Base-by-base conservation (phyloP, 1,140 invertebrate genomes). In the Popillia japonica region DNA sequence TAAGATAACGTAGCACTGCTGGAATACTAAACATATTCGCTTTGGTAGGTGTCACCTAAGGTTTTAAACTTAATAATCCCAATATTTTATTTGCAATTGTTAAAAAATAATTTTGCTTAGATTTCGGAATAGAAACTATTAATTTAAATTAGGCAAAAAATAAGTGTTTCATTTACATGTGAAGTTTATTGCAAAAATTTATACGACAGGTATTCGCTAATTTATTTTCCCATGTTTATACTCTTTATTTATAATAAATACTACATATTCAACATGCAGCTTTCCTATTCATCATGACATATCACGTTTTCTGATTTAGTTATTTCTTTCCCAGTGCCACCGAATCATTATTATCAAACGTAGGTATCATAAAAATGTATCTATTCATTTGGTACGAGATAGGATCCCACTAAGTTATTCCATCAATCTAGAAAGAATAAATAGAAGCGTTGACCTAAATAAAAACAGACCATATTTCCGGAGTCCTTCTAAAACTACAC, bases 401-500 rank as follows among this genome's bases (percentile, higher is more conserved):
- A 68, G 61, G 61, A 68, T 27, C 10, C 22, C 20, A 10, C 10
- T 10, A 34, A 68, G 27, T 68, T 22, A 68, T 74, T 42, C 34
- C 17, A 74, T 27, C n/a, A 20, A 42, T 41, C 72, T 74, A n/a
- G 23, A 41, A 41, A 40, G 27, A 74, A 74, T 41, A 74, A 41
- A 74, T 42, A 41, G 72, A 41, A 34, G 34, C 40, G 23, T 14
- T 74, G 72, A 74, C 40, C 72, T 44, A 74, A 74, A 74, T 74
- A 74, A 44, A 74, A n/a, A 41, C 40, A 68, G 4, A 68, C 48
- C 48, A 22, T 68, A 11, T 8, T 27, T 34, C 61, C 61, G 48
- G 48, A n/a, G 42, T 22, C 20, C 9, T 61, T 61, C 17, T 8
- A 61, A 61, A n/a, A 68, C n/a, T 74, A 74, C 40, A 74, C n/a